A percentile compares a stretch with the other conserved stretches of the same genome.
Conservation (phyloP, 2,888 invertebrate genomes). For the Agelastica alni region DNA sequence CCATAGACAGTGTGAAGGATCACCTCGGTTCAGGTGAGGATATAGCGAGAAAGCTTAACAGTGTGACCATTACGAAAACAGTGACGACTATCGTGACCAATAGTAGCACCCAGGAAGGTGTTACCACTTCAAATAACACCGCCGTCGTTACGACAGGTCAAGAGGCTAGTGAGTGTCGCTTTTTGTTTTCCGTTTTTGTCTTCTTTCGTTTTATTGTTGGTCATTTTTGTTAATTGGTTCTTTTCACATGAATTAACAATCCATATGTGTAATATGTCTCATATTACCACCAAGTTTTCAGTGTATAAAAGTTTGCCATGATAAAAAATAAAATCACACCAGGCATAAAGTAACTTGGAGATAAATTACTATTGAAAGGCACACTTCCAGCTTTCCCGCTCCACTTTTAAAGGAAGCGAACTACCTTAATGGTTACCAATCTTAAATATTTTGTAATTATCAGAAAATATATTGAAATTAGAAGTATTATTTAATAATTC, state of each 20-base stretch:
- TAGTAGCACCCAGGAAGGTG: conserved; percentile 44
- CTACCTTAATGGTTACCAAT: too few relatives aligned
- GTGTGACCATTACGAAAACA: conserved; percentile 64
- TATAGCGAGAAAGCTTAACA: conserved; percentile 50
- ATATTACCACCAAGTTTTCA: too few relatives aligned
- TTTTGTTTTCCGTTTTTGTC: conserved; percentile 35
- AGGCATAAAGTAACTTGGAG: too few relatives aligned
- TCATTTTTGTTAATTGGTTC: conserved; percentile 21
- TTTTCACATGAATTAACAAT: conserved; percentile 6
- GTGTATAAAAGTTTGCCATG: too few relatives aligned
- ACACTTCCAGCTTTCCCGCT: too few relatives aligned
- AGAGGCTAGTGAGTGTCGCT: conserved; percentile 62
- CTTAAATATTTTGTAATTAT: too few relatives aligned
- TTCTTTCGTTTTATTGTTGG: conserved; percentile 25
- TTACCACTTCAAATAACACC: conserved; percentile 37
- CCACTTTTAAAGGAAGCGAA: too few relatives aligned
- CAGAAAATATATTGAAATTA: too few relatives aligned
- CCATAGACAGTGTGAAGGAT: conserved; percentile 92
- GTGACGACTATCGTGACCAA: conserved; percentile 64
- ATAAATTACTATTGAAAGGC: too few relatives aligned
- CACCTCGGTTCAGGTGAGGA: conserved; percentile 65
- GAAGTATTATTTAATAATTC: too few relatives aligned
- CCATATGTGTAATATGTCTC: too few relatives aligned
- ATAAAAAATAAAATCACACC: too few relatives aligned
- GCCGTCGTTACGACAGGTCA: conserved; percentile 40